Percentiles rank a stretch among this genome's conserved stretches.
Evolutionary conservation across 2,113 vertebrate genomes (phyloP).

Genomic region (Engystomops pustulosus): DNA sequence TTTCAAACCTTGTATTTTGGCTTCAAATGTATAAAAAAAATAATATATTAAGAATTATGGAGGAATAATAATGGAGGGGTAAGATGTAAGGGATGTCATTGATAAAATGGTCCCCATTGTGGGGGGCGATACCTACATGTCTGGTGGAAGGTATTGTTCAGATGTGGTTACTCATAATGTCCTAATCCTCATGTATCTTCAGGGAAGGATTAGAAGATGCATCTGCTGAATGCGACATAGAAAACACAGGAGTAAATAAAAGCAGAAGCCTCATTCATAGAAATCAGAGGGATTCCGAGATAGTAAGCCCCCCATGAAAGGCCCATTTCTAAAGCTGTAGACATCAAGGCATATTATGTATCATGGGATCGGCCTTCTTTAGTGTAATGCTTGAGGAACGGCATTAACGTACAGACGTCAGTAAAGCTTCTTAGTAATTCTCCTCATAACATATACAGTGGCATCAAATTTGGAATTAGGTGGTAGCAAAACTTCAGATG

Average conservation of each 20-base stretch:
- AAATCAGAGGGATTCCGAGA: not conserved
- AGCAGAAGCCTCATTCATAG: not conserved
- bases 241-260: not conserved
- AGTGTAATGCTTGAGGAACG: not conserved
- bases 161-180: constrained; percentile 13
- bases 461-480: not conserved
- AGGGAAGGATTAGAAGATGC: constrained; percentile 5
- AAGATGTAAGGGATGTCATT: not conserved
- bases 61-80: not conserved
- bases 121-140: not conserved
- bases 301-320: not conserved
- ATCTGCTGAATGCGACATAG: not conserved
- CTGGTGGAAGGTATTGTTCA: not conserved
- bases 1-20: no score
- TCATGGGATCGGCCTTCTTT: not conserved
- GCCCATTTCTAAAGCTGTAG: not conserved
- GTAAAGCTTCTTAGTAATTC: not conserved
- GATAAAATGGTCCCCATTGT: not conserved
- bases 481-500: no score
- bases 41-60: not conserved
- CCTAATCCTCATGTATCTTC: not conserved
- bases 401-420: not conserved
- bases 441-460: not conserved
- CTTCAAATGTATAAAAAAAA: no score
- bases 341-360: constrained; percentile 12